A percentile compares a stretch with the other conserved stretches of the same genome.
Conservation (phyloP, 2,113 vertebrate species). For the Onychostoma macrolepis region DNA sequence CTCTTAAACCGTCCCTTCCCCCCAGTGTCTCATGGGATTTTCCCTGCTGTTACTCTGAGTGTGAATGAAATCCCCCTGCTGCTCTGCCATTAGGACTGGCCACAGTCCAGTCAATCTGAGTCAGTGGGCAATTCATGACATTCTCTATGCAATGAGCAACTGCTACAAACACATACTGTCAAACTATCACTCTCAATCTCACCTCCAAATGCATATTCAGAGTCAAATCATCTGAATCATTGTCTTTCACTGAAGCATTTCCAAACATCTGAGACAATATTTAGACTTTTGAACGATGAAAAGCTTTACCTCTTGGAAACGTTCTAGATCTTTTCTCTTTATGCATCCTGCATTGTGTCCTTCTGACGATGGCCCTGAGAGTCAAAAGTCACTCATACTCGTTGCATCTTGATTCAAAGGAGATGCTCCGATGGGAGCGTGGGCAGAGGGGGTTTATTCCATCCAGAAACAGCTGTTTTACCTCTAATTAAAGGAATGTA, state of each 20-base stretch:
- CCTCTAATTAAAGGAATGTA: slow-evolving; percentile 78
- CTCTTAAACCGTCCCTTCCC: slow-evolving; percentile 66
- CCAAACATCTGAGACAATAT: neutral
- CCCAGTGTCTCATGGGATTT: slow-evolving; percentile 66
- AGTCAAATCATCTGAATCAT: neutral
- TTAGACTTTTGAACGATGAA: neutral
- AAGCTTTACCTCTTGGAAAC: neutral
- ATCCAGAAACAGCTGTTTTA: slow-evolving; percentile 76
- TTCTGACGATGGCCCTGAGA: slow-evolving; percentile 43
- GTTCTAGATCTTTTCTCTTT: neutral
- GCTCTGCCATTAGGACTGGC: slow-evolving; percentile 66
- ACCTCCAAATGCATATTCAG: neutral
- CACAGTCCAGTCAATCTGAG: slow-evolving; percentile 62
- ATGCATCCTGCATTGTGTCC: slow-evolving; percentile 48
- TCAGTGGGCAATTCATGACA: slow-evolving; percentile 53
- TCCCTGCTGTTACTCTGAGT: slow-evolving; percentile 67
- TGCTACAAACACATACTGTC: neutral
- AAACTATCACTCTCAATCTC: neutral
- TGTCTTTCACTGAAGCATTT: neutral
- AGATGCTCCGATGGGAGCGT: slow-evolving; percentile 43
- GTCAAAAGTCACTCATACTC: slow-evolving; percentile 57
- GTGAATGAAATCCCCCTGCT: slow-evolving; percentile 66
- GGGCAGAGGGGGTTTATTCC: slow-evolving; percentile 52
- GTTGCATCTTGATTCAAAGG: slow-evolving; percentile 53
- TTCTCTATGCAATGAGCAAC: slow-evolving; percentile 6